phyloP scores from a whole-genome alignment of 2,113 vertebrate species.

The Lagenorhynchus albirostris region DNA sequence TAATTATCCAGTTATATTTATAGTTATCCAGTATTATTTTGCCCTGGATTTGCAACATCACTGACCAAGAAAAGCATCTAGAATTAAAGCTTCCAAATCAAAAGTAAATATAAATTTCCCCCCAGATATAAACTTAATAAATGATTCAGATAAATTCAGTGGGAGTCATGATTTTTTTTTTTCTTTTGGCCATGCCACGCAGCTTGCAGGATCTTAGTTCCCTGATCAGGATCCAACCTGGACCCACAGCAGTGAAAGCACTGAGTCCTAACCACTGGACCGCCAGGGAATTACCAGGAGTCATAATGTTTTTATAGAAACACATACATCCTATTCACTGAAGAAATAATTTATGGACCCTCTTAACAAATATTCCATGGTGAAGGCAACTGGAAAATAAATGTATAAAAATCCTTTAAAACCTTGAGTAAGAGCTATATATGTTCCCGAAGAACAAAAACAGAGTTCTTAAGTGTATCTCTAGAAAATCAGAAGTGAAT shows the following conservation, averaged over 20 bases:
- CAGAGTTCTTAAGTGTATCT: neutral
- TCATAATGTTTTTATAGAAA: neutral
- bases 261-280: too few relatives aligned
- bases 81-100: neutral
- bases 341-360: neutral
- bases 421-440: neutral
- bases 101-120: neutral
- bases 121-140: neutral
- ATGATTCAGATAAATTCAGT: neutral
- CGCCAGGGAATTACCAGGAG: neutral
- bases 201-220: too few relatives aligned
- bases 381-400: neutral
- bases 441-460: neutral
- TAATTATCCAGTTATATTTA: too few relatives aligned
- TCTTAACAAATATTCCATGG: neutral
- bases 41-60: neutral
- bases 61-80: neutral
- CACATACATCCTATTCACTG: neutral
- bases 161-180: neutral
- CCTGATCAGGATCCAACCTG: too few relatives aligned
- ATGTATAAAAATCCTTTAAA: neutral
- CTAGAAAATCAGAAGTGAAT: neutral
- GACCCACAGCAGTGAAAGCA: too few relatives aligned
- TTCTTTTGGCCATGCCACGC: too few relatives aligned
- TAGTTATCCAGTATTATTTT: neutral